Evolutionary conservation across 64 coral and sea anemone species (phyloP), one percentile per base, ranked within the genome.

Genomic region (Montipora foliosa): DNA sequence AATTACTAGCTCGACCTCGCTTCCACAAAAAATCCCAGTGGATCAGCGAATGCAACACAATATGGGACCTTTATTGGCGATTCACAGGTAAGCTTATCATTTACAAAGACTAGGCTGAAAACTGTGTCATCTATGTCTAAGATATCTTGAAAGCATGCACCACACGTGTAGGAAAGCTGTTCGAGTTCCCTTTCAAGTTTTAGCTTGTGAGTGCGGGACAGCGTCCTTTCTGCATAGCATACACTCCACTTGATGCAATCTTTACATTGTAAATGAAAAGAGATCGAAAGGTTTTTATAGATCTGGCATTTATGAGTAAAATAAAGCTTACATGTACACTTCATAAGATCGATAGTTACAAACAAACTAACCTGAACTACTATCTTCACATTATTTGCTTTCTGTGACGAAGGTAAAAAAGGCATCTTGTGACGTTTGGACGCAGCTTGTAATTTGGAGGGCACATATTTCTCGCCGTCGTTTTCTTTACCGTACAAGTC

Each of bases 401-500:
- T 68, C 77, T 93, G 72, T 79, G 83, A 88, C 66, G 83, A 92
- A 67, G 81, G 91, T n/a, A 75, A 87, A 93, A 87, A 93, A n/a
- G 75, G 75, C 83, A 93, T 88, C 13, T 76, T 93, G 16, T 93
- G 74, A 49, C 77, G 85, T 44, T 15, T 67, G 75, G 83, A 7
- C 6, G 83, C 83, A 15, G 68, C 87, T 25, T 93, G 55, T 87
- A 88, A 12, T 84, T 93, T 93, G 13, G 91, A 93, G 4, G 92
- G 75, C 48, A 93, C 75, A 88, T 79, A 77, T 11, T 77, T 68
- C 44, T 93, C 84, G 8, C 50, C 14, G 82, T 78, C 78, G 8
- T 3, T 78, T 50, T 88, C 92, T n/a, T 93, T 87, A 67, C 91
- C 91, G 70, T 88, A 88, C 92, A 93, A 44, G 66, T 93, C 92